A percentile compares a stretch with the other conserved stretches of the same genome.
Conservation (phyloP, 2,888 invertebrate genomes). For the Parelbella ahira region DNA sequence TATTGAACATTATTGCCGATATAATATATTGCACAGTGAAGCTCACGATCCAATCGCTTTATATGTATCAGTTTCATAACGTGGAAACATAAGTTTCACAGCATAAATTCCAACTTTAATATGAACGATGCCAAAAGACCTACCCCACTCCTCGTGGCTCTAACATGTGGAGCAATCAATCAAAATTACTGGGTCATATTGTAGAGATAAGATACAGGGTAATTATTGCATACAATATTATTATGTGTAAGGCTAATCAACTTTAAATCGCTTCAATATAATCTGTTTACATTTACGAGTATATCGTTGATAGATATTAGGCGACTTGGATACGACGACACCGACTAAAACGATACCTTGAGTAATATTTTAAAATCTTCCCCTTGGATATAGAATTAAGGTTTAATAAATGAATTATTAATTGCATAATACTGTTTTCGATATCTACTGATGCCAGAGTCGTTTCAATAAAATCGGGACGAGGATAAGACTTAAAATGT, state of each 20-base stretch:
- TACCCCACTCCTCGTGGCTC: conserved; percentile 8
- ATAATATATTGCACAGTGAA: too few relatives aligned
- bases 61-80: conserved; percentile 4
- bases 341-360: background rate
- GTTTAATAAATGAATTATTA: conserved; percentile 6
- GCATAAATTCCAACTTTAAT: background rate
- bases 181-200: conserved; percentile 4
- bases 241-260: conserved; percentile 2
- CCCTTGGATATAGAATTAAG: background rate
- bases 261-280: conserved; percentile 4
- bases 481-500: conserved; percentile 23
- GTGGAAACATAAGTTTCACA: background rate
- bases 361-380: conserved; percentile 3
- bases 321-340: background rate
- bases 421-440: conserved; percentile 6
- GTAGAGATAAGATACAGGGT: background rate
- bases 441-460: conserved; percentile 9
- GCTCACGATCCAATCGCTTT: too few relatives aligned
- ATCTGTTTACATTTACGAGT: conserved; percentile 22
- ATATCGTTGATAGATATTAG: background rate
- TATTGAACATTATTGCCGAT: too few relatives aligned
- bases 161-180: conserved; percentile 9
- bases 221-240: too few relatives aligned
- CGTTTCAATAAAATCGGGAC: conserved; percentile 16
- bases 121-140: conserved; percentile 14